Evolutionary conservation across 2,797 vertebrate species (phyloP).

Genomic region (Thunnus albacares): DNA sequence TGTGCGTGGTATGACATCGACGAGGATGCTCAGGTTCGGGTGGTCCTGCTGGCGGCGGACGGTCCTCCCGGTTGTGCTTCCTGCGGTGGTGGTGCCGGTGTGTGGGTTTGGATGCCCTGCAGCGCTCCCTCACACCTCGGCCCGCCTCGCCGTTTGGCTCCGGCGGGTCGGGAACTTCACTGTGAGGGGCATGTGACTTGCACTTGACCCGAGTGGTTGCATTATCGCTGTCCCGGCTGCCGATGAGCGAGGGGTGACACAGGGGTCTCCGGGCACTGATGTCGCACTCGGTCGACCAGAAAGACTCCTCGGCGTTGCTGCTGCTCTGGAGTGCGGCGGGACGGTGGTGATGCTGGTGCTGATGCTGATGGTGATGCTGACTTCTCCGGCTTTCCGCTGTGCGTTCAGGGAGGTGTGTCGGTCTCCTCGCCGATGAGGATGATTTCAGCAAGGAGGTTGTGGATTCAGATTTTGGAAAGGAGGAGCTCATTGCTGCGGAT

Average conservation of each 20-base stretch:
- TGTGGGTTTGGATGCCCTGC: constrained; percentile 79
- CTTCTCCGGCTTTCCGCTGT: constrained; percentile 72
- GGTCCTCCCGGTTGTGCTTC: constrained; percentile 80
- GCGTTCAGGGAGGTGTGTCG: constrained; percentile 74
- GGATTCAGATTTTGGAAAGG: constrained; percentile 87
- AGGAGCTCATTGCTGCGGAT: constrained; percentile 83
- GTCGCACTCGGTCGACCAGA: constrained; percentile 88
- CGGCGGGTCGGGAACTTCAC: constrained; percentile 78
- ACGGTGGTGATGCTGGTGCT: constrained; percentile 79
- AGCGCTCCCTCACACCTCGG: constrained; percentile 74
- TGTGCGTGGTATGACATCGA: constrained; percentile 67
- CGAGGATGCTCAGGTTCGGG: constrained; percentile 65
- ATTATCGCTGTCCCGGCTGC: constrained; percentile 64
- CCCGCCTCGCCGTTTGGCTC: constrained; percentile 75
- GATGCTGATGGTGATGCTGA: constrained; percentile 77
- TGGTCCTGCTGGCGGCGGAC: constrained; percentile 30
- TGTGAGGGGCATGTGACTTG: constrained; percentile 67
- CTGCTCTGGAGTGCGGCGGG: constrained; percentile 66
- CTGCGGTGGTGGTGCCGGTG: constrained; percentile 84
- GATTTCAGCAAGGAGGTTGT: constrained; percentile 91
- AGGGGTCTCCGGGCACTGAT: constrained; percentile 94
- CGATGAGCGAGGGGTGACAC: constrained; percentile 88
- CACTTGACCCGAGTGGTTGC: constrained; percentile 81
- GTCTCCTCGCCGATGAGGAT: constrained; percentile 82
- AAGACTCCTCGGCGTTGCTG: constrained; percentile 74